phyloP scores from a whole-genome alignment of 1,140 invertebrate species.

The Ganaspis sp. region DNA sequence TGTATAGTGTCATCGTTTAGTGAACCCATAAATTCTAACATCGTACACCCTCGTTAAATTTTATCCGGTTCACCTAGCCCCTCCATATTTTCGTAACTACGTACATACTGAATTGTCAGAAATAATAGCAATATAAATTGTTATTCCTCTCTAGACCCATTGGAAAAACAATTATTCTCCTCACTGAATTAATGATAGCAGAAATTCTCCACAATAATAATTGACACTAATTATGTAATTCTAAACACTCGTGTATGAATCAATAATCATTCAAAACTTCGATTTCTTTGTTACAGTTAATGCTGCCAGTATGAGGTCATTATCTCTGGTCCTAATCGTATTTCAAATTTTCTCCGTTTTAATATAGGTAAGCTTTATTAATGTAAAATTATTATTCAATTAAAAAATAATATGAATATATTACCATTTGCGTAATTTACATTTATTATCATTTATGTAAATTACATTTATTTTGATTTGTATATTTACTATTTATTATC shows the following conservation, averaged over 20 bases:
- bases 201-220: not conserved
- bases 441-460: too few relatives aligned
- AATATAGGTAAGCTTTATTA: slow-evolving; percentile 1
- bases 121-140: slow-evolving; percentile 21
- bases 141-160: not conserved
- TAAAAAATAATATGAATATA: too few relatives aligned
- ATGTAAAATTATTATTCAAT: not conserved
- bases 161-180: not conserved
- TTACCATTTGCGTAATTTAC: too few relatives aligned
- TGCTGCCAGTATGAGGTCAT: slow-evolving; percentile 55
- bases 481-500: too few relatives aligned
- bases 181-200: not conserved
- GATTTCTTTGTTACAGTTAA: slow-evolving; percentile 57
- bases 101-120: slow-evolving; percentile 46
- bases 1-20: slow-evolving; percentile 43
- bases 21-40: slow-evolving; percentile 44
- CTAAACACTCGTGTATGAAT: not conserved
- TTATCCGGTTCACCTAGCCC: slow-evolving; percentile 44
- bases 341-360: not conserved
- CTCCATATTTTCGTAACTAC: slow-evolving; percentile 40
- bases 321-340: slow-evolving; percentile 52
- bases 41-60: slow-evolving; percentile 46
- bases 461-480: too few relatives aligned
- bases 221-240: not conserved
- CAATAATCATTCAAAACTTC: not conserved